Evolutionary conservation across 2,797 vertebrate species (phyloP).

Genomic region (Taenioides sp.): DNA sequence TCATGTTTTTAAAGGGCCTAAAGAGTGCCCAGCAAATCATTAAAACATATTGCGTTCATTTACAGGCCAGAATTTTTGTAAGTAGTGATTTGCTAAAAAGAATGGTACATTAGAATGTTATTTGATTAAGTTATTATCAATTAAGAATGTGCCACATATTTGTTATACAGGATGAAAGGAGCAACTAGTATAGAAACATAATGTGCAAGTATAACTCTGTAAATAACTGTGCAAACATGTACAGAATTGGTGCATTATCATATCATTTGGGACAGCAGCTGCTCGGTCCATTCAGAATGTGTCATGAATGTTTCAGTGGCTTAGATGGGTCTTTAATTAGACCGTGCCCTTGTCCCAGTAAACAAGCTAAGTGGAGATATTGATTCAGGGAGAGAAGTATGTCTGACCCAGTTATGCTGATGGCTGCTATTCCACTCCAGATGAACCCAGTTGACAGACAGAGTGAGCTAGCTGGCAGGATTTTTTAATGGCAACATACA

Average conservation of each 20-base stretch:
- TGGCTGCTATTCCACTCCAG: neutral
- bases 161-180: neutral
- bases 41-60: neutral
- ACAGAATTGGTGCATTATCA: neutral
- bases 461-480: neutral
- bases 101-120: neutral
- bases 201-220: neutral
- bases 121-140: neutral
- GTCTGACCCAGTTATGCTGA: conserved; percentile 12
- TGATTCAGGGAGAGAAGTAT: conserved; percentile 3
- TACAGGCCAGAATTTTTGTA: no score
- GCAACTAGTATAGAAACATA: neutral
- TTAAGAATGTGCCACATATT: neutral
- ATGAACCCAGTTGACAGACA: conserved; percentile 1
- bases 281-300: neutral
- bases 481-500: neutral
- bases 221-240: neutral
- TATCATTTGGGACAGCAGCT: neutral
- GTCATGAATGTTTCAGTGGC: conserved; percentile 3
- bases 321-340: conserved; percentile 1
- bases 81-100: no score
- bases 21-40: neutral
- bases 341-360: conserved; percentile 1
- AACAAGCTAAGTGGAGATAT: conserved; percentile 13
- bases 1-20: neutral